phyloP scores from a whole-genome alignment of 2,797 vertebrate species.

The Hafferia zeledoni region DNA sequence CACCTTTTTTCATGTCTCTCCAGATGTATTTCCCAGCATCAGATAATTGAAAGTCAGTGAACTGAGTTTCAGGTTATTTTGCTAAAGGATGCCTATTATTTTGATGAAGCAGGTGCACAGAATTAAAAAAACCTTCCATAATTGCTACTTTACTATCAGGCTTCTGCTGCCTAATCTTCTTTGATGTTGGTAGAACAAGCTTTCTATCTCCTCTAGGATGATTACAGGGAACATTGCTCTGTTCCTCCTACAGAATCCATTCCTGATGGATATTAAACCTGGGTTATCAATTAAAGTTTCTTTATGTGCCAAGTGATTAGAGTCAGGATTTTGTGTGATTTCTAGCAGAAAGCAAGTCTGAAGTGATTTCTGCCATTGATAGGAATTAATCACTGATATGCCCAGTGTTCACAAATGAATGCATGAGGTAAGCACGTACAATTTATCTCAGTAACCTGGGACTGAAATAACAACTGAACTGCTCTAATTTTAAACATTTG shows the following conservation, averaged over 20 bases:
- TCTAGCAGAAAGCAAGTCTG: conserved; percentile 48
- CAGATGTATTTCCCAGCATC: conserved; percentile 48
- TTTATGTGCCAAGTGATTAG: conserved; percentile 24
- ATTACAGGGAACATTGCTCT: conserved; percentile 52
- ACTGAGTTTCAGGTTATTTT: conserved; percentile 67
- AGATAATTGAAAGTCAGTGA: conserved; percentile 71
- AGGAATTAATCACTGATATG: conserved; percentile 60
- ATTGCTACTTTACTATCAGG: conserved; percentile 68
- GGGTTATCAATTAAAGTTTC: conserved; percentile 67
- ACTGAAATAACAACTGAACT: neutral
- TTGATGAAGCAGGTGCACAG: conserved; percentile 69
- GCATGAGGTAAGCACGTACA: neutral
- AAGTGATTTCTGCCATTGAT: conserved; percentile 54
- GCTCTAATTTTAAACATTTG: conserved; percentile 21
- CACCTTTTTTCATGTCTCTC: conserved; percentile 48
- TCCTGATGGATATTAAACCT: conserved; percentile 63
- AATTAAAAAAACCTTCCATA: conserved; percentile 42
- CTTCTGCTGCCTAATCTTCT: conserved; percentile 64
- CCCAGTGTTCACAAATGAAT: conserved; percentile 6
- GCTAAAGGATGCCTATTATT: conserved; percentile 71
- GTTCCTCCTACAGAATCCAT: conserved; percentile 49
- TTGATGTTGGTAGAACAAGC: conserved; percentile 60
- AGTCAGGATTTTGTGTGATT: conserved; percentile 45
- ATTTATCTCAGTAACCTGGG: conserved; percentile 45
- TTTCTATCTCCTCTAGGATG: conserved; percentile 52